Conservation (phyloP, 1,140 invertebrate species). For the Caerostris extrusa region DNA sequence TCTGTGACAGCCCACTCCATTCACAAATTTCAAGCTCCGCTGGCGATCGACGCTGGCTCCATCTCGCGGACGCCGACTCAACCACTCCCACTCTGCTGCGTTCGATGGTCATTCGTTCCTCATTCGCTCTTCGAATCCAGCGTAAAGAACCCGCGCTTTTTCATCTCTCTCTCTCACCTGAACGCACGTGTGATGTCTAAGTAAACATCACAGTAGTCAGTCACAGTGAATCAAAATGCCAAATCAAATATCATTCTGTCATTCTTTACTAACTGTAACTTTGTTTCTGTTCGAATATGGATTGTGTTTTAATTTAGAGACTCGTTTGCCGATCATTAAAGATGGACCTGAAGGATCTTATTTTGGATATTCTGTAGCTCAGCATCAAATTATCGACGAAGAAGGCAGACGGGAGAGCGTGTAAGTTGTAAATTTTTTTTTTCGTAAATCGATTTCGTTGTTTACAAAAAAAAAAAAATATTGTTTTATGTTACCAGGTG, state of each 20-base stretch:
- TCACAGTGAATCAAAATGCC: background rate
- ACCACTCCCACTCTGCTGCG: background rate
- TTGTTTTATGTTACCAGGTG: background rate
- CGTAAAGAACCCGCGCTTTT: background rate
- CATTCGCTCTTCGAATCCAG: background rate
- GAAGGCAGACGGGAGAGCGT: slow-evolving; percentile 3
- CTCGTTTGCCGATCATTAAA: slow-evolving; percentile 91
- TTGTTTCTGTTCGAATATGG: slow-evolving; percentile 12
- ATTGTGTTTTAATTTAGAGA: slow-evolving; percentile 89
- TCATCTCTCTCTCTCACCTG: background rate
- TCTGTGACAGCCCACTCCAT: slow-evolving; percentile 10
- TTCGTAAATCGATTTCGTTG: too few species aligned
- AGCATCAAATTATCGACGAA: slow-evolving; percentile 84
- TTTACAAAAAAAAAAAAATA: background rate
- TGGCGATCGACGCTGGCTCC: background rate
- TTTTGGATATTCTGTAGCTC: slow-evolving; percentile 94
- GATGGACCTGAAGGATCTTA: slow-evolving; percentile 87
- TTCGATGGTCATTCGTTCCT: background rate
- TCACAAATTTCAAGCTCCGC: slow-evolving; percentile 5
- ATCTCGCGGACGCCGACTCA: background rate
- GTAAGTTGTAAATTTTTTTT: slow-evolving; percentile 34
- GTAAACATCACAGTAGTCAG: background rate
- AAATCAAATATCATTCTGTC: background rate
- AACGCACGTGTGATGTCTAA: slow-evolving; percentile 1
- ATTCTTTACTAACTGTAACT: background rate